Evolutionary conservation across 92 coral and sea anemone genomes (phyloP), one percentile per base, ranked within the genome.

Genomic region (Phenganax stokvisi): DNA sequence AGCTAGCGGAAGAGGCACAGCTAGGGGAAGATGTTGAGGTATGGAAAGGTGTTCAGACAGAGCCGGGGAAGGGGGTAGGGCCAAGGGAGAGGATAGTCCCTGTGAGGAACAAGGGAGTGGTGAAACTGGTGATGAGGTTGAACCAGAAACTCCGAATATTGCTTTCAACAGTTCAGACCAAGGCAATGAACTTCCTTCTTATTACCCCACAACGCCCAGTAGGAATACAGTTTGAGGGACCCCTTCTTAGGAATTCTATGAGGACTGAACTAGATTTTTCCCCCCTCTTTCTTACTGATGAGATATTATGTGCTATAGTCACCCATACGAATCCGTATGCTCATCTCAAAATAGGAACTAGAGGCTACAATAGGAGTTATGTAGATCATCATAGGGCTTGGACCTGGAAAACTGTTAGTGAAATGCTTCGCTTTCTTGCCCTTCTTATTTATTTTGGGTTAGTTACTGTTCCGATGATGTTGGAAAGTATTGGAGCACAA

Each of bases 401-500:
- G 90, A 30, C 27, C 12, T 86, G 84, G 74, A 89, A 90, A 6
- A 44, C 86, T 9, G 72, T 79, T n/a, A 87, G 77, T 12, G 92
- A 89, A 66, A 75, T 89, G 12, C 75, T 84, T 27, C 84, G 78
- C 66, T 64, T 89, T 25, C 83, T 87, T 68, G 90, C 90, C 56
- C 81, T 87, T 13, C 71, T 87, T 15, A 44, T 77, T 29, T 87
- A 89, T 74, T 89, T 86, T 81, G 90, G 88, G 57, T 84, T 89
- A 16, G 87, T 87, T 10, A 51, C 78, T 56, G 88, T 87, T n/a
- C 44, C 29, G 74, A 15, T 68, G 12, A 11, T 68, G 63, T 16
- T 53, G 83, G 83, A 20, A 56, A 72, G 15, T 89, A 87, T 51
- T 89, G 92, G 90, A 87, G 89, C 77, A 87, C 88, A 10, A 89